Conservation (phyloP, 2,888 invertebrate genomes). For the Yponomeuta evonymella region DNA sequence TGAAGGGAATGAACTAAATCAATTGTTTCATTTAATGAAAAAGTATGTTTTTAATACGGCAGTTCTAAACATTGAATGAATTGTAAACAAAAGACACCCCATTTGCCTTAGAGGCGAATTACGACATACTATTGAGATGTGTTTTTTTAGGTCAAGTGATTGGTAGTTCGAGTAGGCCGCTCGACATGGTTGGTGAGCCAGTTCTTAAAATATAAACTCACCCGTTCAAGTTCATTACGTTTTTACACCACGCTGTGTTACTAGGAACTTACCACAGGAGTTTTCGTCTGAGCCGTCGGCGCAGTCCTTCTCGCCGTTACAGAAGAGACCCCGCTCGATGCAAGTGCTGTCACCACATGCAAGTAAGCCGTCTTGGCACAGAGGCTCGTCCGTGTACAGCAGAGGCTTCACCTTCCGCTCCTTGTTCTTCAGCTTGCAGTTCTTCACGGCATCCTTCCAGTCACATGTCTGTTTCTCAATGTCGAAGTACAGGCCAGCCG, state of each 20-base stretch:
- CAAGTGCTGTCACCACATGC: constrained; percentile 93
- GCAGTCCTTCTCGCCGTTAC: constrained; percentile 94
- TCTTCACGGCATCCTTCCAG: constrained; percentile 95
- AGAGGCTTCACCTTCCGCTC: constrained; percentile 91
- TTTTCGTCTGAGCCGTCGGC: constrained; percentile 93
- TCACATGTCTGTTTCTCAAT: constrained; percentile 97
- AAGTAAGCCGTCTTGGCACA: constrained; percentile 90
- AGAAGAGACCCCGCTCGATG: constrained; percentile 92
- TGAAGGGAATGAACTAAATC: too few relatives aligned
- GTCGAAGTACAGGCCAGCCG: constrained; percentile 93
- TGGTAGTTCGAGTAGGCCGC: constrained; percentile 54
- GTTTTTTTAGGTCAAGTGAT: constrained; percentile 66
- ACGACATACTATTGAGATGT: constrained; percentile 50
- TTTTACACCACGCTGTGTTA: not conserved
- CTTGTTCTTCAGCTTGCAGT: constrained; percentile 93
- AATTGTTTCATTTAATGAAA: too few relatives aligned
- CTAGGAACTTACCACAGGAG: constrained; percentile 85
- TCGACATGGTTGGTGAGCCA: constrained; percentile 47
- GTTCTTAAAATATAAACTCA: constrained; percentile 35
- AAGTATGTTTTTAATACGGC: not conserved
- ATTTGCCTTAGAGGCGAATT: constrained; percentile 38
- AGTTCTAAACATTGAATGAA: constrained; percentile 20
- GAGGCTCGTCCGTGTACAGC: constrained; percentile 91
- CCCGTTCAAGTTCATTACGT: constrained; percentile 44
- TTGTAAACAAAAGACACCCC: constrained; percentile 38